phyloP scores from a whole-genome alignment of 2,888 invertebrate genomes.

The Sinohyriopsis cumingii region DNA sequence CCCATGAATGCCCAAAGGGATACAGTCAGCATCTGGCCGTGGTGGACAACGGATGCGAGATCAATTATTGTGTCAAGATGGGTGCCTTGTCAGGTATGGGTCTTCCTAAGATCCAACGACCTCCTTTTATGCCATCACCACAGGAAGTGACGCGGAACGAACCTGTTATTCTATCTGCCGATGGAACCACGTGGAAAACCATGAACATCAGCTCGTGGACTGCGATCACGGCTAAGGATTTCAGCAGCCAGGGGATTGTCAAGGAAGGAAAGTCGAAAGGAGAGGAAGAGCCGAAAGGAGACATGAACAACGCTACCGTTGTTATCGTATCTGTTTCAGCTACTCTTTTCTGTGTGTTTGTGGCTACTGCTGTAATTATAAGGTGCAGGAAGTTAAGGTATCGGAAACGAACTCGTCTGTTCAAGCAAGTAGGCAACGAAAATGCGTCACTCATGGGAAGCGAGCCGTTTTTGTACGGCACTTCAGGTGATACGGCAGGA shows the following conservation, averaged over 20 bases:
- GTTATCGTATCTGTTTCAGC: slow-evolving; percentile 23
- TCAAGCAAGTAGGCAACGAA: no score
- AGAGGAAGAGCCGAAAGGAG: no score
- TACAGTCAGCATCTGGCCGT: slow-evolving; percentile 58
- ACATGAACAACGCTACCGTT: no score
- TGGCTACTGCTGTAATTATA: slow-evolving; percentile 21
- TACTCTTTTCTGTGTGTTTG: slow-evolving; percentile 31
- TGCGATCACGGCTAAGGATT: no score
- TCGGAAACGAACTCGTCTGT: neutral
- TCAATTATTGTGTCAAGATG: slow-evolving; percentile 59
- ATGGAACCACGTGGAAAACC: slow-evolving; percentile 36
- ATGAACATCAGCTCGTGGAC: slow-evolving; percentile 2
- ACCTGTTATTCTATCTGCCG: slow-evolving; percentile 31
- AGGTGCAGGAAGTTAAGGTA: slow-evolving; percentile 16
- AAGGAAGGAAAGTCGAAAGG: no score
- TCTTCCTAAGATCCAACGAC: slow-evolving; percentile 48
- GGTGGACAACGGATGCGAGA: slow-evolving; percentile 54
- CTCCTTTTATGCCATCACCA: slow-evolving; percentile 53
- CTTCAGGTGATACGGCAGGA: no score
- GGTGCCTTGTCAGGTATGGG: slow-evolving; percentile 35
- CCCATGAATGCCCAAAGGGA: slow-evolving; percentile 51
- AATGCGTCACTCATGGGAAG: no score
- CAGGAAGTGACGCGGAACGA: slow-evolving; percentile 5
- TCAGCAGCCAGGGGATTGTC: no score
- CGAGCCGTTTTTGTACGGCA: no score